phyloP scores from a whole-genome alignment of 2,888 invertebrate genomes.

The Cyaniris semiargus region DNA sequence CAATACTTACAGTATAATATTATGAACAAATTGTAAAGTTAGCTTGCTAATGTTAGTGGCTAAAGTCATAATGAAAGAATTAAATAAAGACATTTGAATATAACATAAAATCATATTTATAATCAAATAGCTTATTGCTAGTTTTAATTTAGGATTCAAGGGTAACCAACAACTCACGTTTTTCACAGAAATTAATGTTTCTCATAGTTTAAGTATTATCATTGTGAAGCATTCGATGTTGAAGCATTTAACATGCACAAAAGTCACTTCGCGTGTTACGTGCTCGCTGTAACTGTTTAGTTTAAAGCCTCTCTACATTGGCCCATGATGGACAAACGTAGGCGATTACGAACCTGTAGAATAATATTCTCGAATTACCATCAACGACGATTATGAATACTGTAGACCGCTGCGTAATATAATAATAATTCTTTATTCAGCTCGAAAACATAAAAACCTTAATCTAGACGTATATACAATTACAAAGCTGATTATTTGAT shows the following conservation, averaged over 20 bases:
- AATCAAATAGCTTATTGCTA: neutral
- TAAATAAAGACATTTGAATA: neutral
- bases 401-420: too few species aligned
- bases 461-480: too few species aligned
- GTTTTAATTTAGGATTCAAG: neutral
- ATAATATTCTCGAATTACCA: too few species aligned
- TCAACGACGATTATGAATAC: too few species aligned
- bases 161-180: neutral
- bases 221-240: conserved; percentile 11
- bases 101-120: neutral
- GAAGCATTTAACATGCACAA: conserved; percentile 30
- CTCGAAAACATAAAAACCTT: too few species aligned
- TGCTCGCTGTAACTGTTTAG: conserved; percentile 32
- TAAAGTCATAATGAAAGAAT: neutral
- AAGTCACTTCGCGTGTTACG: conserved; percentile 34
- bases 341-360: too few species aligned
- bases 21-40: neutral
- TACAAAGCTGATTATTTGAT: too few species aligned
- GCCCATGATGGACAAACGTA: neutral
- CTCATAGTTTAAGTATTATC: conserved; percentile 23
- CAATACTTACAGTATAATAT: neutral
- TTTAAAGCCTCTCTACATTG: conserved; percentile 33
- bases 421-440: too few species aligned
- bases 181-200: conserved; percentile 18
- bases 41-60: neutral